A percentile compares a stretch with the other conserved stretches of the same genome.
Conservation (phyloP, 2,888 invertebrate genomes). For the Nymphalis polychloros region DNA sequence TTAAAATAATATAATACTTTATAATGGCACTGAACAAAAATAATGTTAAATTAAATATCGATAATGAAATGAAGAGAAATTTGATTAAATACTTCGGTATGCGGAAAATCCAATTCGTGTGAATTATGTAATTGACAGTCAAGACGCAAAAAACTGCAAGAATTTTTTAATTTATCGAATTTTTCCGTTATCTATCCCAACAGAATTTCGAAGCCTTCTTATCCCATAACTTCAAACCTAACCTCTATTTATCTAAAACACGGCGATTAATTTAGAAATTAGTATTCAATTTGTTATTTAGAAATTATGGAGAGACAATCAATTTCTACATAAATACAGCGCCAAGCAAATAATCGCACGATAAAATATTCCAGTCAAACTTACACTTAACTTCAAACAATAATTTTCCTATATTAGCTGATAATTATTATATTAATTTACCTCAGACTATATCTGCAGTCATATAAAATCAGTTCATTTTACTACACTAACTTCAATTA, state of each 20-base stretch:
- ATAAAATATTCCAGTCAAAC: slow-evolving; percentile 17
- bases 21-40: slow-evolving; percentile 78
- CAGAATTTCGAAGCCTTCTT: slow-evolving; percentile 8
- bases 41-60: slow-evolving; percentile 55
- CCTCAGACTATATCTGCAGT: slow-evolving; percentile 70
- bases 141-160: slow-evolving; percentile 65
- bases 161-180: slow-evolving; percentile 13
- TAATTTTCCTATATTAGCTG: slow-evolving; percentile 57
- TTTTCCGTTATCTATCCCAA: slow-evolving; percentile 13
- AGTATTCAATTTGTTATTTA: slow-evolving; percentile 12
- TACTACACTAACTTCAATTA: slow-evolving; percentile 50
- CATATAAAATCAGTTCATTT: slow-evolving; percentile 64
- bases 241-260: slow-evolving; percentile 7
- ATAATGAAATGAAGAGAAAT: slow-evolving; percentile 44
- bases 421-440: slow-evolving; percentile 40
- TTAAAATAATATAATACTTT: slow-evolving; percentile 78
- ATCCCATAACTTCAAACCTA: slow-evolving; percentile 14
- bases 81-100: slow-evolving; percentile 33
- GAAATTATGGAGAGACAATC: slow-evolving; percentile 4
- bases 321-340: slow-evolving; percentile 26
- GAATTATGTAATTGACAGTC: slow-evolving; percentile 57
- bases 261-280: slow-evolving; percentile 6
- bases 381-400: slow-evolving; percentile 60
- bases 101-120: slow-evolving; percentile 40
- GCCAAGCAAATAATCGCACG: slow-evolving; percentile 32